Percentiles rank a stretch among this genome's conserved stretches.
Conservation (phyloP, 2,113 vertebrate genomes). For the Odocoileus hemionus region DNA sequence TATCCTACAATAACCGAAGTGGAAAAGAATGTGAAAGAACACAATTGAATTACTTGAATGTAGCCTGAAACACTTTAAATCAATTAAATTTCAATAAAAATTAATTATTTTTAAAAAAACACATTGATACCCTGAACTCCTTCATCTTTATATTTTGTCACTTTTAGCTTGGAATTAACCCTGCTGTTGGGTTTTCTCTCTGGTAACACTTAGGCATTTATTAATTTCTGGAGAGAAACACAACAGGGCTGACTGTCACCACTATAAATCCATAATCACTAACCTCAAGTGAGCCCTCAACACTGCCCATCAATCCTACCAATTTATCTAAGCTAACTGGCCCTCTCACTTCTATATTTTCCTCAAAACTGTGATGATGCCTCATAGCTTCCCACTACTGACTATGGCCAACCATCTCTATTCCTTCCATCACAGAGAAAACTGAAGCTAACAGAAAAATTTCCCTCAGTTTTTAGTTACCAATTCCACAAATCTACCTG, state of each 20-base stretch:
- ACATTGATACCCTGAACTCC: background rate
- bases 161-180: background rate
- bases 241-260: background rate
- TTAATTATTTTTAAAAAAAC: background rate
- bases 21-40: background rate
- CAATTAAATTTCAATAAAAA: background rate
- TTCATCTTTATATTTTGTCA: background rate
- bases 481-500: background rate
- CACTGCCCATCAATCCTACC: no score
- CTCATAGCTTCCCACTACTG: accelerated
- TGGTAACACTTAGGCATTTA: background rate
- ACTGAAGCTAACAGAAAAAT: background rate
- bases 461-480: background rate
- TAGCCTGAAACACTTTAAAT: background rate
- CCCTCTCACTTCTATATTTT: background rate
- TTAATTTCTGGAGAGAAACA: background rate
- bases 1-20: accelerated
- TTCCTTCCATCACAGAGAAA: background rate
- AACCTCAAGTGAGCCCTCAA: background rate
- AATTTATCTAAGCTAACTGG: background rate
- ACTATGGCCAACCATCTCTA: background rate
- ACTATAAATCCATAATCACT: background rate
- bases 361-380: background rate
- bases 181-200: background rate
- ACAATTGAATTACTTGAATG: background rate